A percentile compares a stretch with the other conserved stretches of the same genome.
phyloP scores from a whole-genome alignment of 2,113 vertebrate species.

The Muntiacus reevesi region DNA sequence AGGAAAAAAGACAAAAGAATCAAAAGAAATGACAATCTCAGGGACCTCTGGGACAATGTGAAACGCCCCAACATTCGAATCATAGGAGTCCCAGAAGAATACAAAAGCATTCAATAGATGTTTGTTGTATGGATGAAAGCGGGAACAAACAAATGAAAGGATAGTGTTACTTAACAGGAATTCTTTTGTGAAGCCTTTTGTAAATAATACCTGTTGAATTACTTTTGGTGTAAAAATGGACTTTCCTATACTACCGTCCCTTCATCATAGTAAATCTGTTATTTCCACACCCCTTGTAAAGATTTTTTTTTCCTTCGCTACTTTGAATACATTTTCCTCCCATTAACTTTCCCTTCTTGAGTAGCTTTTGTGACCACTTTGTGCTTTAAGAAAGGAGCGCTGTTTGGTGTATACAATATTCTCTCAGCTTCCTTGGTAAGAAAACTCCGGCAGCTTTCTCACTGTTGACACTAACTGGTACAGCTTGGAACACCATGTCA shows the following conservation, averaged over 20 bases:
- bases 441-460: slow-evolving; percentile 28
- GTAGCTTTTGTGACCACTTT: slow-evolving; percentile 43
- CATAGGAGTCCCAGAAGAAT: not conserved
- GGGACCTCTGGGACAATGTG: too few species aligned
- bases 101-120: not conserved
- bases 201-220: slow-evolving; percentile 32
- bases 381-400: slow-evolving; percentile 40
- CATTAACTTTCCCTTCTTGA: slow-evolving; percentile 54
- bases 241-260: not conserved
- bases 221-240: slow-evolving; percentile 27
- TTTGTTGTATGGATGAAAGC: not conserved
- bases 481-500: slow-evolving; percentile 53
- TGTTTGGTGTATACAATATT: slow-evolving; percentile 39
- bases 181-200: not conserved
- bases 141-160: not conserved
- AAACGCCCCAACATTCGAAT: too few species aligned
- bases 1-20: too few species aligned
- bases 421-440: slow-evolving; percentile 34
- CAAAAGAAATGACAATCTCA: too few species aligned
- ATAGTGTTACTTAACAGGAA: not conserved
- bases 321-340: slow-evolving; percentile 51
- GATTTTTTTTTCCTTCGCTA: not conserved
- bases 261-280: slow-evolving; percentile 20
- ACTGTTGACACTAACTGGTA: slow-evolving; percentile 36
- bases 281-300: slow-evolving; percentile 4